Evolutionary conservation across 37 sponge, comb jelly and placozoan genomes (phyloP).

Genomic region (Eunapius fragilis): DNA sequence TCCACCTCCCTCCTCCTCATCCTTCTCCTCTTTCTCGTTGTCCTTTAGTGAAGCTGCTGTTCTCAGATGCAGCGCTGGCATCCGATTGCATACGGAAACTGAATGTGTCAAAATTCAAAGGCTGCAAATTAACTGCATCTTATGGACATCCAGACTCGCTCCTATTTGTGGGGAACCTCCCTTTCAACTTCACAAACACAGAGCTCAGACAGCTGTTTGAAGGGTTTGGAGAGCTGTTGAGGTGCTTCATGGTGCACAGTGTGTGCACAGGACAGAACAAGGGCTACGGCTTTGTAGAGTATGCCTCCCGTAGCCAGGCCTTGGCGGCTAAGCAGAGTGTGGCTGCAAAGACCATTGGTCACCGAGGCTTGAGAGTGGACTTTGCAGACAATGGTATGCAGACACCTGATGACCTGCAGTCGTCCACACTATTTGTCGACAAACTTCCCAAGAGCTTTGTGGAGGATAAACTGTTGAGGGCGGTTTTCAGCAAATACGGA

Average conservation of each 20-base stretch:
- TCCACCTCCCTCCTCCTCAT: no score
- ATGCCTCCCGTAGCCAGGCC: conserved; percentile 52
- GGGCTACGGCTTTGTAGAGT: conserved; percentile 82
- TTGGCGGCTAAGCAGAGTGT: conserved; percentile 53
- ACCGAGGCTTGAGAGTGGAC: conserved; percentile 72
- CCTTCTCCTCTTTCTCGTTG: neutral
- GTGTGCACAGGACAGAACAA: conserved; percentile 42
- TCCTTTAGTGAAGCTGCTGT: conserved; percentile 30
- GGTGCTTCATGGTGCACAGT: conserved; percentile 64
- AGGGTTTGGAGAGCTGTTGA: conserved; percentile 53
- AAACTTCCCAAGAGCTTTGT: conserved; percentile 65
- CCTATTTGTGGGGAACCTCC: conserved; percentile 81
- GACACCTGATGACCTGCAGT: conserved; percentile 59
- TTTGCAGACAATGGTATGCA: conserved; percentile 73
- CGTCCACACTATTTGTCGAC: conserved; percentile 79
- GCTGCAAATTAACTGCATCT: conserved; percentile 18
- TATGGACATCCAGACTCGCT: conserved; percentile 62
- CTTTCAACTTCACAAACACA: conserved; percentile 24
- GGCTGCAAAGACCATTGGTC: conserved; percentile 61
- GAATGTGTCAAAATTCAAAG: conserved; percentile 9
- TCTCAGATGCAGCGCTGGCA: conserved; percentile 15
- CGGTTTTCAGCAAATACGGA: conserved; percentile 53
- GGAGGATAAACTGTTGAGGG: conserved; percentile 34
- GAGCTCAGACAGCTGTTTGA: conserved; percentile 43
- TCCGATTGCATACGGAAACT: conserved; percentile 11